phyloP scores from a whole-genome alignment of 1,140 invertebrate genomes.

The Leptoteleia sp. region DNA sequence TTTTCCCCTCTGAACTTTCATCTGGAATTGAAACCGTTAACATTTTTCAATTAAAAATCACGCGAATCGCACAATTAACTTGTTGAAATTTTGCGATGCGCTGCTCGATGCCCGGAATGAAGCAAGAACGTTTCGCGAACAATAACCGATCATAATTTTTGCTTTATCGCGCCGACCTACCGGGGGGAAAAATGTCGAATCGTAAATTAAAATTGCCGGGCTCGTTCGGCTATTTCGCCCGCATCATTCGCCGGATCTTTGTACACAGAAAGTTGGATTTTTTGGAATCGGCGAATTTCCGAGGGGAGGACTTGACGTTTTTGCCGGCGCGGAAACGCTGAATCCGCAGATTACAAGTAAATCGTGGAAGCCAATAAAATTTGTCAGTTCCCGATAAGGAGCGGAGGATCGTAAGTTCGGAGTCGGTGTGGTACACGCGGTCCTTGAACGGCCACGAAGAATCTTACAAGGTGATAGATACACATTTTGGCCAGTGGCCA shows the following conservation, averaged over 20 bases:
- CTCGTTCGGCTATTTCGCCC: constrained; percentile 27
- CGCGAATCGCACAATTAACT: not conserved
- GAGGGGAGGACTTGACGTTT: constrained; percentile 36
- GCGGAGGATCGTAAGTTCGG: constrained; percentile 34
- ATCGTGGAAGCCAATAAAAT: constrained; percentile 62
- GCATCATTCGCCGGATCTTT: constrained; percentile 15
- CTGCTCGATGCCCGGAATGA: not conserved
- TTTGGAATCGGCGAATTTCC: constrained; percentile 7
- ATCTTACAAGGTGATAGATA: constrained; percentile 68
- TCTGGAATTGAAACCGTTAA: no score
- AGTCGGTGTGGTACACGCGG: constrained; percentile 34
- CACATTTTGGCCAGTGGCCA: constrained; percentile 63
- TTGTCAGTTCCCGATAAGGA: constrained; percentile 65
- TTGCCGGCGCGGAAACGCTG: constrained; percentile 43
- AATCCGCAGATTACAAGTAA: constrained; percentile 59
- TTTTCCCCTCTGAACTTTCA: no score
- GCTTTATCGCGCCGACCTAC: constrained; percentile 7
- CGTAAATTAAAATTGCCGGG: constrained; percentile 23
- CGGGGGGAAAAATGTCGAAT: constrained; percentile 26
- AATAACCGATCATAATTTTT: constrained; percentile 11
- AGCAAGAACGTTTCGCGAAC: not conserved
- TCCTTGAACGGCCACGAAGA: constrained; percentile 45
- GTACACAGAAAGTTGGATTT: constrained; percentile 23
- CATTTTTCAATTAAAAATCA: not conserved
- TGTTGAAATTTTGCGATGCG: not conserved